phyloP scores from a whole-genome alignment of 2,888 invertebrate genomes.

The Chironomus tentans region DNA sequence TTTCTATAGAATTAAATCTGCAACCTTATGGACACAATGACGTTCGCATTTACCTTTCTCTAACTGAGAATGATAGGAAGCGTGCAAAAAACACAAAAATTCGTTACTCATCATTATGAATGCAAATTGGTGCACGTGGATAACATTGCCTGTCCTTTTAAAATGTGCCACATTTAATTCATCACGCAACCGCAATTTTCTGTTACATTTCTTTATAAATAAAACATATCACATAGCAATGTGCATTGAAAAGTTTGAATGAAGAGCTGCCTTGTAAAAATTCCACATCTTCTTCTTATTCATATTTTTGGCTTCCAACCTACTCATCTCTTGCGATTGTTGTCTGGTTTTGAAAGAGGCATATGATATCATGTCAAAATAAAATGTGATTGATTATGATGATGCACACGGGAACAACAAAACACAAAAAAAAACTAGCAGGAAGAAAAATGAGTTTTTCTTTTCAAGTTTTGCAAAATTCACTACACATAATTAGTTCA shows the following conservation, averaged over 20 bases:
- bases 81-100: not conserved
- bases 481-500: not conserved
- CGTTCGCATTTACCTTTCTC: no score
- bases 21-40: no score
- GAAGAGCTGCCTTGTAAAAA: not conserved
- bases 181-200: not conserved
- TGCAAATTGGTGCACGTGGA: conserved; percentile 8
- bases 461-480: not conserved
- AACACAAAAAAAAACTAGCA: not conserved
- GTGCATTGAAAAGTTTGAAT: not conserved
- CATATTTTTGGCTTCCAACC: not conserved
- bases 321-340: not conserved
- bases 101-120: conserved; percentile 1
- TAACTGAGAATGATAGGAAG: no score
- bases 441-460: not conserved
- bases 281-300: not conserved
- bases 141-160: not conserved
- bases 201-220: not conserved
- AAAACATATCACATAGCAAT: not conserved
- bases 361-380: not conserved
- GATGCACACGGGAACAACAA: not conserved
- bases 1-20: no score
- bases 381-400: conserved; percentile 5
- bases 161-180: not conserved
- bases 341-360: not conserved